A percentile compares a stretch with the other conserved stretches of the same genome.
Conservation (phyloP, 2,797 vertebrate species). For the Picus viridis region DNA sequence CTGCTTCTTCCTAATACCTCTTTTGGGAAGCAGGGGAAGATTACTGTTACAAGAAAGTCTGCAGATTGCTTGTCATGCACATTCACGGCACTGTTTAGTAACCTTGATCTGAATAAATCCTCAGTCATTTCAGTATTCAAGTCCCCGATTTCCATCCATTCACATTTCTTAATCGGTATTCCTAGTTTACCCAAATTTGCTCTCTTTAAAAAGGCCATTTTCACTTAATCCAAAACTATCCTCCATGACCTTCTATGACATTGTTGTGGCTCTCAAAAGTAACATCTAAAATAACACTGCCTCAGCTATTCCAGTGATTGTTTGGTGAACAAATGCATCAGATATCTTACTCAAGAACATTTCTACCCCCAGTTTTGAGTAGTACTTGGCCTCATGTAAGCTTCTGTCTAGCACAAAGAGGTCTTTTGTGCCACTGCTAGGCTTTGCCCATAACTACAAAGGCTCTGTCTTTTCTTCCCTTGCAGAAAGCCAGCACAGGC, state of each 20-base stretch:
- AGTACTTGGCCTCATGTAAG: background rate
- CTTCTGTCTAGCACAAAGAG: background rate
- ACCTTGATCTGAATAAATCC: slow-evolving; percentile 17
- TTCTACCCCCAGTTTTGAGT: background rate
- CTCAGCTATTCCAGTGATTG: background rate
- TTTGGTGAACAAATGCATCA: background rate
- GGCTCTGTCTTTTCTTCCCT: background rate
- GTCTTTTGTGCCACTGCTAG: background rate
- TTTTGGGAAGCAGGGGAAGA: background rate
- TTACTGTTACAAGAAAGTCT: background rate
- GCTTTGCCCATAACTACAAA: background rate
- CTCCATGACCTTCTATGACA: background rate
- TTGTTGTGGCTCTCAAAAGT: background rate
- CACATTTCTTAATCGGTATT: slow-evolving; percentile 5
- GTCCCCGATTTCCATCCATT: background rate
- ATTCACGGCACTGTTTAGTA: background rate
- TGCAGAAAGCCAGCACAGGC: background rate
- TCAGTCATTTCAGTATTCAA: background rate
- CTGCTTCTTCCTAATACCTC: background rate
- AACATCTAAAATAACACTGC: background rate
- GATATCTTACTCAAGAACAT: background rate
- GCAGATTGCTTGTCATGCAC: slow-evolving; percentile 7
- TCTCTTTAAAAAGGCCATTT: background rate
- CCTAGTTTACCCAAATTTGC: background rate
- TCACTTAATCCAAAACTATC: background rate